Percentiles rank a stretch among this genome's conserved stretches.
These are phyloP conservation scores for Athrips mouffetella DNA, from an alignment of 2,888 invertebrate species.

Conservation along the genomic window DNA sequence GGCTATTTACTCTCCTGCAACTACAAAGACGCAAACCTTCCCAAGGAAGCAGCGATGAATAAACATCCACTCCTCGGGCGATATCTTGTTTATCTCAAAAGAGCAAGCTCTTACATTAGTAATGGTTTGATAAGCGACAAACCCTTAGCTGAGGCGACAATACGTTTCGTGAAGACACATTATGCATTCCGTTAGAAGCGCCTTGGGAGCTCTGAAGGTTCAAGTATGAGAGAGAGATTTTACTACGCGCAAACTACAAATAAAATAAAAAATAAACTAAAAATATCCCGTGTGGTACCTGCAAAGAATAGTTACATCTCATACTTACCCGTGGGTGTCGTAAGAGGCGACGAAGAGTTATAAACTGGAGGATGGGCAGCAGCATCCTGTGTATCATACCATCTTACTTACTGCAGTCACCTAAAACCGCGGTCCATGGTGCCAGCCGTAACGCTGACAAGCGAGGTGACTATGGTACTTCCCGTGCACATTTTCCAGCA, in stretches of 20 bases:
- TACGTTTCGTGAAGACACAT: slow-evolving; percentile 30
- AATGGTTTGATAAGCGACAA: slow-evolving; percentile 14
- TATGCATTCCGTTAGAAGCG: slow-evolving; percentile 41
- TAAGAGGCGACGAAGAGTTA: too few relatives aligned
- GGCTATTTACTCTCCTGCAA: background rate
- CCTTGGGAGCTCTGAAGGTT: slow-evolving; percentile 37
- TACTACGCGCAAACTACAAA: background rate
- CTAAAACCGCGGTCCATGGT: too few relatives aligned
- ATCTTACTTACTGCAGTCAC: too few relatives aligned
- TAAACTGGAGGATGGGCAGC: too few relatives aligned
- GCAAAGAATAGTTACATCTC: too few relatives aligned
- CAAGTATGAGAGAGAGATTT: background rate
- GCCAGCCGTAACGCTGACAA: too few relatives aligned
- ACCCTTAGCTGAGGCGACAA: slow-evolving; percentile 15
- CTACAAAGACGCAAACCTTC: background rate
- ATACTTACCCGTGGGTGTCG: too few relatives aligned
- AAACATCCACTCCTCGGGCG: background rate
- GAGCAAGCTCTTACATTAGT: slow-evolving; percentile 12
- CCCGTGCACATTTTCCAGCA: too few relatives aligned
- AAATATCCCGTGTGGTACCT: too few relatives aligned
- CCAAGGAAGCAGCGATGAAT: slow-evolving; percentile 7
- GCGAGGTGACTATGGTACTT: too few relatives aligned
- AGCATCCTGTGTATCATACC: too few relatives aligned
- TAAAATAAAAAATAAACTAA: too few relatives aligned
- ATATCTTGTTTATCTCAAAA: slow-evolving; percentile 12